phyloP scores from a whole-genome alignment of 2,797 vertebrate genomes.

The Ctenochaetus hawaiiensis region DNA sequence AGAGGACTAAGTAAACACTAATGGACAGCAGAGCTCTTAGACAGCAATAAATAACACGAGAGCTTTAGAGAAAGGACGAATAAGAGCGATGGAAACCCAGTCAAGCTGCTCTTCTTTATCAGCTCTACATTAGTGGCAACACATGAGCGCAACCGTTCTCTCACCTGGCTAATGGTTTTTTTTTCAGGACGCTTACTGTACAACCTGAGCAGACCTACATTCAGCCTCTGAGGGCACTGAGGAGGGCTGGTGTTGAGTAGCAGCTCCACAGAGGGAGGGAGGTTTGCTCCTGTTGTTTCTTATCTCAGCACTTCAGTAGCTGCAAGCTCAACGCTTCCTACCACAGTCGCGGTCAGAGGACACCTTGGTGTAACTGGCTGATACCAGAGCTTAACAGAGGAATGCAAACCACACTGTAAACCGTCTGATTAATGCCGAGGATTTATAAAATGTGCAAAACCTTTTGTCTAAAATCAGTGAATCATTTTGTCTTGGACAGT shows the following conservation, averaged over 20 bases:
- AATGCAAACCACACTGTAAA: neutral
- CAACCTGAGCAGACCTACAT: constrained; percentile 31
- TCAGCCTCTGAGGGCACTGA: constrained; percentile 17
- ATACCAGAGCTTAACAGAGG: constrained; percentile 4
- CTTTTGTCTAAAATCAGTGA: neutral
- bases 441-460: neutral
- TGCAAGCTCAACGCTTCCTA: constrained; percentile 40
- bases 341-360: constrained; percentile 33
- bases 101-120: constrained; percentile 18
- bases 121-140: constrained; percentile 35
- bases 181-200: constrained; percentile 21
- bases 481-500: neutral
- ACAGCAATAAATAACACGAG: constrained; percentile 51
- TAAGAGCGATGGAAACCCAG: constrained; percentile 23
- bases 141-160: constrained; percentile 7
- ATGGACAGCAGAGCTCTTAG: constrained; percentile 45
- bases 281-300: constrained; percentile 19
- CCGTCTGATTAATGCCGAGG: neutral
- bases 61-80: constrained; percentile 45
- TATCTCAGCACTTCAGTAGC: constrained; percentile 30
- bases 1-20: constrained; percentile 41
- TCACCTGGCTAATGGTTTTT: constrained; percentile 56
- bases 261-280: constrained; percentile 9
- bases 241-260: neutral
- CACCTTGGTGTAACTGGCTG: neutral